Evolutionary conservation across 1,140 invertebrate species (phyloP), one percentile per base, ranked within the genome.

Genomic region (Drosophila carrolli): DNA sequence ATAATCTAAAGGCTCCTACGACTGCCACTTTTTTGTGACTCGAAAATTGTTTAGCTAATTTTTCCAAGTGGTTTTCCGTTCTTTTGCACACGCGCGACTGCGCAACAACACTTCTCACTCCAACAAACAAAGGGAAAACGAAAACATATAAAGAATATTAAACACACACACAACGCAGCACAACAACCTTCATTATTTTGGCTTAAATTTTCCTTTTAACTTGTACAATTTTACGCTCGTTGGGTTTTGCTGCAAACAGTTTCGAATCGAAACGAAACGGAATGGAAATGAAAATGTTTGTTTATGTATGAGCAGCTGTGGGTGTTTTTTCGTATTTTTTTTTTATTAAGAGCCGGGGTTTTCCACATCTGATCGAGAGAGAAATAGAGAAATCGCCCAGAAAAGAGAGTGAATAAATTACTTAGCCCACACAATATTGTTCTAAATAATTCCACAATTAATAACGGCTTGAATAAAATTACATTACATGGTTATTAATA

Each of bases 181-280:
- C 29, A 32, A 32, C 29, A 32, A 8, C 29, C 29, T 32, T 60
- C 2, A 61, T 44, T 75, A 44, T 67, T 51, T 66, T 59, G 73
- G 73, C 73, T 76, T 59, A 40, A 77, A 72, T 70, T 70, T 78
- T 78, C 62, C 81, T 76, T 88, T 88, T 88, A 83, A 83, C 75
- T 88, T 86, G 55, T 53, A 70, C 63, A 88, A 83, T 88, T 88
- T 88, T 51, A 88, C 84, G 83, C 84, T 80, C 41, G 50, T 89
- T 88, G 84, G 23, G 9, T 83, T 59, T 72, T 44, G 46, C 50
- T 53, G 48, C 54, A 57, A 50, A 6, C 16, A 48, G 14, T 38
- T 56, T 9, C 16, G 48, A 75, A 67, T 50, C 57, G 65, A 57
- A 50, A 65, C 27, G 76, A 55, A 78, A 81, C 37, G 14, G 38